Conservation (phyloP, 2,888 invertebrate genomes). For the Tridacna gigas region DNA sequence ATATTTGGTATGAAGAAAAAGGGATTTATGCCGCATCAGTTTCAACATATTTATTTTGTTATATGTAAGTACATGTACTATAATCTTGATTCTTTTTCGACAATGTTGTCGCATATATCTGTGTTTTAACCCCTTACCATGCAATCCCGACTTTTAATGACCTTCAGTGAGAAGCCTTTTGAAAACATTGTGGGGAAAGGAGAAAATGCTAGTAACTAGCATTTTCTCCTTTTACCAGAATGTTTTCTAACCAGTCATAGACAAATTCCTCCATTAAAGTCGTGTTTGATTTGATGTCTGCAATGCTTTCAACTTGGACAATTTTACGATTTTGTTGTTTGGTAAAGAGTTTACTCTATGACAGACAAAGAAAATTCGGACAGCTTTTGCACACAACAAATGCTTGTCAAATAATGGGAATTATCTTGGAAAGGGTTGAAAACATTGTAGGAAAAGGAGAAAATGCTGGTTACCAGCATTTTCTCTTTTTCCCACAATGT, state of each 20-base stretch:
- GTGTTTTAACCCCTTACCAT: neutral
- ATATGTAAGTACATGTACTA: constrained; percentile 72
- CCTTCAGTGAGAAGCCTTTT: neutral
- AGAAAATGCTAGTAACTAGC: neutral
- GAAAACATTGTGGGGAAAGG: neutral
- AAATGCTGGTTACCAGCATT: too few species aligned
- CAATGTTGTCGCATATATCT: neutral
- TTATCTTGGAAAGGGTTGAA: too few species aligned
- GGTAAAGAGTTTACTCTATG: too few species aligned
- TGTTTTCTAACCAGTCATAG: neutral
- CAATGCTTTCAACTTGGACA: too few species aligned
- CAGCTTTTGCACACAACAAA: too few species aligned
- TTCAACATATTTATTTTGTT: constrained; percentile 82
- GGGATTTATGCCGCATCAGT: constrained; percentile 82
- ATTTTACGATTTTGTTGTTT: too few species aligned
- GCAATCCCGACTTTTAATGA: neutral
- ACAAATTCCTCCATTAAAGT: neutral
- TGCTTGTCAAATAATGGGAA: too few species aligned
- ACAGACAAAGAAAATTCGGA: too few species aligned
- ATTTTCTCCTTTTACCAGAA: neutral
- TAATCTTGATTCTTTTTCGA: neutral
- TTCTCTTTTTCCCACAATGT: too few species aligned
- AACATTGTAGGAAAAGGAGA: too few species aligned
- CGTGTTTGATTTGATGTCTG: too few species aligned
- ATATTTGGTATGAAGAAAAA: constrained; percentile 77